These are phyloP conservation scores for Synergus umbraculus DNA, from an alignment of 2,888 invertebrate species.

Conservation along the genomic window DNA sequence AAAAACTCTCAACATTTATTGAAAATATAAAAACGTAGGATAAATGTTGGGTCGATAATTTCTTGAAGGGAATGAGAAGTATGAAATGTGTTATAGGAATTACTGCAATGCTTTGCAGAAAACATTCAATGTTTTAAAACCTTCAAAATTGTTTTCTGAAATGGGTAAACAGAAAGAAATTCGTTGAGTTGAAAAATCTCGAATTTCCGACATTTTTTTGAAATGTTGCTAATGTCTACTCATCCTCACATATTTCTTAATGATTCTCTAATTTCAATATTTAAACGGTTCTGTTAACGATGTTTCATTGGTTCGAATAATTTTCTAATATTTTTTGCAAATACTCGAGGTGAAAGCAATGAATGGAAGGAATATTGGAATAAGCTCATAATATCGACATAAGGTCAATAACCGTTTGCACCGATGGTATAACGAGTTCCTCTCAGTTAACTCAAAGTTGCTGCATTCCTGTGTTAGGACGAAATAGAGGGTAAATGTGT, in stretches of 20 bases:
- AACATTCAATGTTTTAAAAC: background rate
- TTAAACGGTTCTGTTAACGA: no score
- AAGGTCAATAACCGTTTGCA: conserved; percentile 10
- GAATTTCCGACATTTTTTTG: no score
- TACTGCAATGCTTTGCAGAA: background rate
- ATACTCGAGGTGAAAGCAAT: background rate
- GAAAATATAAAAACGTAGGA: background rate
- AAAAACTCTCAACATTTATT: background rate
- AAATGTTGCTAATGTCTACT: no score
- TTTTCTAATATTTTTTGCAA: background rate
- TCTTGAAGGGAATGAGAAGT: background rate
- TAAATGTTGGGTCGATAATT: background rate
- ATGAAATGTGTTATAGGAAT: background rate
- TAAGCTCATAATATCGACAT: background rate
- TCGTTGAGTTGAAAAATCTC: background rate
- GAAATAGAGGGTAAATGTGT: conserved; percentile 44
- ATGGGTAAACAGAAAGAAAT: background rate
- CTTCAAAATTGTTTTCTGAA: background rate
- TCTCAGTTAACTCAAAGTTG: conserved; percentile 54
- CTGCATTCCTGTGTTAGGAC: background rate
- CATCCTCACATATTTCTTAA: background rate
- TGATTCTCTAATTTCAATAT: background rate
- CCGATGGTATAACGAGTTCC: conserved; percentile 44
- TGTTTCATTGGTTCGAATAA: background rate
- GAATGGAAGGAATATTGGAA: background rate